A percentile compares a stretch with the other conserved stretches of the same genome.
Evolutionary conservation across 2,797 vertebrate genomes (phyloP).

Genomic region (Denticeps clupeoides): DNA sequence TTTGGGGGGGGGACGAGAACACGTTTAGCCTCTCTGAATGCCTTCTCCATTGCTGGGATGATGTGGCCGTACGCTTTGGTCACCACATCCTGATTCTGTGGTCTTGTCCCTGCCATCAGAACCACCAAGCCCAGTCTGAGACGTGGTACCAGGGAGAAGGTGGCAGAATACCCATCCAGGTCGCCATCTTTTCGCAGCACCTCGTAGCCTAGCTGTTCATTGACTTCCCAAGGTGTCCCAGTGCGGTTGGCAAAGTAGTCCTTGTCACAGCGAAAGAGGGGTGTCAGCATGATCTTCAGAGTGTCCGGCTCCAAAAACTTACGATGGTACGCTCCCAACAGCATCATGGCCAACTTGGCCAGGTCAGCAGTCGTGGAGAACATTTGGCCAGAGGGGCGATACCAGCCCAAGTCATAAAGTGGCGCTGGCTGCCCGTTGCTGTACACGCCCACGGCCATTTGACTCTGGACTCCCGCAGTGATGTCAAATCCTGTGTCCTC

Average conservation of each 20-base stretch:
- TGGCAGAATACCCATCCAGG: conserved; percentile 84
- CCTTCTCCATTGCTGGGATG: conserved; percentile 79
- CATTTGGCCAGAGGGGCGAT: conserved; percentile 91
- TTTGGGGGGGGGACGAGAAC: conserved; percentile 62
- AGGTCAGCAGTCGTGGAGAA: conserved; percentile 83
- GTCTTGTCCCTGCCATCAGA: conserved; percentile 77
- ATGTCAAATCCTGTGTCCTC: conserved; percentile 85
- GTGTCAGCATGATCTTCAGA: conserved; percentile 79
- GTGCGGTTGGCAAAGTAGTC: conserved; percentile 87
- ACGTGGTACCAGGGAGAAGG: conserved; percentile 79
- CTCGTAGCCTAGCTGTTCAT: conserved; percentile 75
- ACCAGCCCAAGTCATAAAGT: conserved; percentile 90
- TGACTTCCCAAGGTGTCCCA: conserved; percentile 89
- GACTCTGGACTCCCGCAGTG: conserved; percentile 55
- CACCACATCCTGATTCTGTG: conserved; percentile 68
- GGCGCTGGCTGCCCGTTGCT: conserved; percentile 69
- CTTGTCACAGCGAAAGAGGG: conserved; percentile 72
- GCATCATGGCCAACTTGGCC: conserved; percentile 80
- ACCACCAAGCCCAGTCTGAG: conserved; percentile 79
- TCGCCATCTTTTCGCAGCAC: conserved; percentile 83
- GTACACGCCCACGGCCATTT: conserved; percentile 83
- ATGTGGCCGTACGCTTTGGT: conserved; percentile 65
- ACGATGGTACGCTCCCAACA: conserved; percentile 72
- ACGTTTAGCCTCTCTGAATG: conserved; percentile 69
- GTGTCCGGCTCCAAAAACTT: conserved; percentile 74